phyloP scores from a whole-genome alignment of 2,888 invertebrate genomes.

The Punctoribates punctum region DNA sequence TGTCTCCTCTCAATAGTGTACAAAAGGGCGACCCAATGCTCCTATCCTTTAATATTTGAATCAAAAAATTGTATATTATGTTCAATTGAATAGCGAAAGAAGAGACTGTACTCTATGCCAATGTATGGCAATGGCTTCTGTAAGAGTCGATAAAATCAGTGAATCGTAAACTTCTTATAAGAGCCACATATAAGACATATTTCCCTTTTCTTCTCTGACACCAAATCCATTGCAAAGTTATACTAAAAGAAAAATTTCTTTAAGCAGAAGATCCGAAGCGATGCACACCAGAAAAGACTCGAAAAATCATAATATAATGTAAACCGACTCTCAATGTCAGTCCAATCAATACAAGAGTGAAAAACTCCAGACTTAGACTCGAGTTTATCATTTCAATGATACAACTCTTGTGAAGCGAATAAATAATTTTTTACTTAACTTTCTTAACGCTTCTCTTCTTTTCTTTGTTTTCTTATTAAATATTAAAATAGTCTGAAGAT shows the following conservation, averaged over 20 bases:
- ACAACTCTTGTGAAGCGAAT: not conserved
- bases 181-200: constrained; percentile 28
- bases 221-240: not conserved
- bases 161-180: constrained; percentile 32
- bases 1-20: constrained; percentile 5
- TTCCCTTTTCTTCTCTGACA: constrained; percentile 12
- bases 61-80: constrained; percentile 30
- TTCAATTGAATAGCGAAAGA: constrained; percentile 10
- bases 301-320: constrained; percentile 25
- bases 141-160: constrained; percentile 36
- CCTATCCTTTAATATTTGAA: constrained; percentile 1
- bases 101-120: not conserved
- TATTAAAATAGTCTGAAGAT: too few relatives aligned
- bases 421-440: not conserved
- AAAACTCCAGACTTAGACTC: constrained; percentile 2
- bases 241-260: constrained; percentile 10
- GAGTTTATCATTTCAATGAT: constrained; percentile 13
- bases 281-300: constrained; percentile 2
- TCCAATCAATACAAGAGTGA: not conserved
- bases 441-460: not conserved
- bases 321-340: constrained; percentile 25
- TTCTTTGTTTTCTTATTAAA: too few relatives aligned
- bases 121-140: not conserved
- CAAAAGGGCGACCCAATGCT: constrained; percentile 8
- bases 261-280: constrained; percentile 13